Conservation (phyloP, 2,113 vertebrate species). For the Chunga burmeisteri region DNA sequence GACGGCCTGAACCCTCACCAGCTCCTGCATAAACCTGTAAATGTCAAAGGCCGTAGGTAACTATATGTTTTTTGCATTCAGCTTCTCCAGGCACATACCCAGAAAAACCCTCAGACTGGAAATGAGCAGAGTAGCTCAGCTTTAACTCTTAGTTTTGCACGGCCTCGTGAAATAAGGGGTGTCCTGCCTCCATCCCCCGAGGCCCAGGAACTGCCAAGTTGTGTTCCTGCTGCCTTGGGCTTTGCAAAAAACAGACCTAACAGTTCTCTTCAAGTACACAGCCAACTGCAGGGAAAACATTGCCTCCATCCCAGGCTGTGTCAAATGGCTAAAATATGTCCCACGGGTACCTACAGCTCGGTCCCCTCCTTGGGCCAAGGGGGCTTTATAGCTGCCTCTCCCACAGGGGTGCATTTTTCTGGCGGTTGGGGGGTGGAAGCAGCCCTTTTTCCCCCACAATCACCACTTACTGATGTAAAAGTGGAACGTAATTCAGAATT, state of each 20-base stretch:
- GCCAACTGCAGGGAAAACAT: not conserved
- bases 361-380: not conserved
- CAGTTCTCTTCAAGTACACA: not conserved
- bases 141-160: not conserved
- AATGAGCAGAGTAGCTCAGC: not conserved
- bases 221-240: fast-evolving
- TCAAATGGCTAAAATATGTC: not conserved
- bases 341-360: fast-evolving
- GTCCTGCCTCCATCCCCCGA: not conserved
- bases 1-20: not conserved
- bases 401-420: not conserved
- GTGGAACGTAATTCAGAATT: not conserved
- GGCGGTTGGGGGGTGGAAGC: fast-evolving
- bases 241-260: not conserved
- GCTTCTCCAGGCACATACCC: not conserved
- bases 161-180: not conserved
- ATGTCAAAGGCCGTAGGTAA: not conserved
- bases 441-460: not conserved
- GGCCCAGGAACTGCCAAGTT: not conserved
- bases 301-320: not conserved
- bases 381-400: not conserved
- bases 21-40: not conserved
- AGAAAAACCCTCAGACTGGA: not conserved
- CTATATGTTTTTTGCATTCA: not conserved
- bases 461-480: not conserved